Conservation (phyloP, 1,140 invertebrate species). For the Drosophila nigromelanica region DNA sequence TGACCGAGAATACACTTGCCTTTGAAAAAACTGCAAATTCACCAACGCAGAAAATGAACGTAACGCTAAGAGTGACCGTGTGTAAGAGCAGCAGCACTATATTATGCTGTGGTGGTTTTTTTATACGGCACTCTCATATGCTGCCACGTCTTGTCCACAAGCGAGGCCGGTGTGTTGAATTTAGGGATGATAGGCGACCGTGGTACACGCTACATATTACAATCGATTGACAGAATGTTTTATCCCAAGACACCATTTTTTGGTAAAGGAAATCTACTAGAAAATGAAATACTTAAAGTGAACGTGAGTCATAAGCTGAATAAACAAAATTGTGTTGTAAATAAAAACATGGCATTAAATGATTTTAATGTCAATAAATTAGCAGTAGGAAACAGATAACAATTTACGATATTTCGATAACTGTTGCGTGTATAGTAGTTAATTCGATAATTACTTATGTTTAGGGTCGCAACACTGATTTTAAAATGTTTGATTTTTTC, state of each 20-base stretch:
- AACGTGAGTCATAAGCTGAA: conserved; percentile 61
- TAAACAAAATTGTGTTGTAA: background rate
- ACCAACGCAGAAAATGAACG: conserved; percentile 45
- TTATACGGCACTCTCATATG: conserved; percentile 38
- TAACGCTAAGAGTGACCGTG: conserved; percentile 21
- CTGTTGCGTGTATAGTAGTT: background rate
- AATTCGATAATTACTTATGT: background rate
- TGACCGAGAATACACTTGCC: conserved; percentile 77
- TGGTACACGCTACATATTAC: conserved; percentile 11
- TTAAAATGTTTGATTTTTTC: conserved; percentile 4
- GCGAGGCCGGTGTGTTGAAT: conserved; percentile 55
- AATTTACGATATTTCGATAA: conserved; percentile 17
- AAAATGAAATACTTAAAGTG: conserved; percentile 71
- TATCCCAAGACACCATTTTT: conserved; percentile 78
- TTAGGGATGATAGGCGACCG: conserved; percentile 31
- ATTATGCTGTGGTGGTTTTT: conserved; percentile 41
- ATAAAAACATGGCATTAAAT: background rate
- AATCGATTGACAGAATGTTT: conserved; percentile 62
- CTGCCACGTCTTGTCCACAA: conserved; percentile 70
- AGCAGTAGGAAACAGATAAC: conserved; percentile 4
- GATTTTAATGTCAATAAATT: background rate
- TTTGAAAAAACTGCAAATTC: conserved; percentile 80
- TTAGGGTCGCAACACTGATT: conserved; percentile 10
- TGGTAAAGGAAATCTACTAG: conserved; percentile 55
- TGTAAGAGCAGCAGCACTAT: conserved; percentile 34